Conservation (phyloP, 2,113 vertebrate species). For the Gobiocypris rarus region DNA sequence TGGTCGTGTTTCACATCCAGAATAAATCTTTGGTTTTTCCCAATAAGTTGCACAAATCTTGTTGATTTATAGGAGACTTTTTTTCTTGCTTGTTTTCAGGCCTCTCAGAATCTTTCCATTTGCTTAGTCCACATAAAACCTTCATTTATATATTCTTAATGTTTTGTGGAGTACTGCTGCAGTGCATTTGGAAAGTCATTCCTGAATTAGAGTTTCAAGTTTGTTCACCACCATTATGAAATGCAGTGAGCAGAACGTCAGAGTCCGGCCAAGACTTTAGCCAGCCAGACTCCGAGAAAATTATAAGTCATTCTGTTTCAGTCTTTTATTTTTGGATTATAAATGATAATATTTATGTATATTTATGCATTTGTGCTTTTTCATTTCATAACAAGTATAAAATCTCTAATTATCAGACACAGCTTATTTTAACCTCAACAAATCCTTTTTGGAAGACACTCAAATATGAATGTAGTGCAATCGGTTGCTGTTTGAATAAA, state of each 20-base stretch:
- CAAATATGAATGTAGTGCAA: background rate
- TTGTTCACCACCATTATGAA: constrained; percentile 7
- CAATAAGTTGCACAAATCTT: constrained; percentile 41
- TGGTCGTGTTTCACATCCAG: constrained; percentile 21
- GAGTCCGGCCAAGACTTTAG: constrained; percentile 27
- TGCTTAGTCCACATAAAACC: background rate
- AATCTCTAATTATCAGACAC: constrained; percentile 21
- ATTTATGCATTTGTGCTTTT: background rate
- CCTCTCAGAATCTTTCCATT: background rate
- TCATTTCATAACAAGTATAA: background rate
- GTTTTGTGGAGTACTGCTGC: background rate
- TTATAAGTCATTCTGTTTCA: constrained; percentile 1
- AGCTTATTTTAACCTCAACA: constrained; percentile 24
- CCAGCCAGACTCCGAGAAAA: constrained; percentile 14
- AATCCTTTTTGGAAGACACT: background rate
- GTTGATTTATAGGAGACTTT: constrained; percentile 26
- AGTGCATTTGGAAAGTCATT: constrained; percentile 1
- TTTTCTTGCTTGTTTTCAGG: constrained; percentile 10
- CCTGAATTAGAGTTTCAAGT: constrained; percentile 24
- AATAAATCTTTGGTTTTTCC: constrained; percentile 27
- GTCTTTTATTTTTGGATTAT: constrained; percentile 35
- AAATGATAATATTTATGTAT: constrained; percentile 33
- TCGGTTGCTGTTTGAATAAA: background rate
- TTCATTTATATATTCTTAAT: background rate
- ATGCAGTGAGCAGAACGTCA: constrained; percentile 13